Percentiles rank a stretch among this genome's conserved stretches.
Evolutionary conservation across 2,888 invertebrate species (phyloP).

Genomic region (Catocala fraxini): DNA sequence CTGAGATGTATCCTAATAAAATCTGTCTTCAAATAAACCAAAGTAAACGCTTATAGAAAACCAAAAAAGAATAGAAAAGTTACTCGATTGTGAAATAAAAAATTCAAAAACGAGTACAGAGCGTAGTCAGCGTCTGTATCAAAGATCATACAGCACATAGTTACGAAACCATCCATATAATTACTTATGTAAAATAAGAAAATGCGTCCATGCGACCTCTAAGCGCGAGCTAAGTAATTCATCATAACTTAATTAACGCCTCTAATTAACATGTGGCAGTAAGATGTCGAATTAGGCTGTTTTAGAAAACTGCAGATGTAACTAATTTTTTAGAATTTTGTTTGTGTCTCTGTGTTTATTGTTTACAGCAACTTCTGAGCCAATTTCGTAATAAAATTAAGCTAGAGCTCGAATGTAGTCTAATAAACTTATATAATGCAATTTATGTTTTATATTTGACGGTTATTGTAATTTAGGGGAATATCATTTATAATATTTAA

Average conservation of each 20-base stretch:
- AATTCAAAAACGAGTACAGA: slow-evolving; percentile 7
- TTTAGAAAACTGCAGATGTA: not conserved
- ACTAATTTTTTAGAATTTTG: too few relatives aligned
- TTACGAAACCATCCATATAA: slow-evolving; percentile 32
- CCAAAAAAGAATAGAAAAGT: not conserved
- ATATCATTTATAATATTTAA: too few relatives aligned
- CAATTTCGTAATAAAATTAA: too few relatives aligned
- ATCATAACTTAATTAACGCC: slow-evolving; percentile 54
- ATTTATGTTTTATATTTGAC: too few relatives aligned
- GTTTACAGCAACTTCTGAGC: too few relatives aligned
- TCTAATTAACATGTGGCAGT: slow-evolving; percentile 44
- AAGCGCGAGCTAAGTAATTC: slow-evolving; percentile 42
- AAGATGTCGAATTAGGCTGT: slow-evolving; percentile 8
- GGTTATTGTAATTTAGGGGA: too few relatives aligned
- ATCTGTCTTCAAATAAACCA: not conserved
- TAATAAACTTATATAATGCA: too few relatives aligned
- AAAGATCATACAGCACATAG: slow-evolving; percentile 28
- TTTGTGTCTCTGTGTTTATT: not conserved
- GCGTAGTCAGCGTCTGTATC: slow-evolving; percentile 21
- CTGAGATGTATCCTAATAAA: too few relatives aligned
- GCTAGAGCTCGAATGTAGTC: too few relatives aligned
- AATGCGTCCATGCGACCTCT: slow-evolving; percentile 46
- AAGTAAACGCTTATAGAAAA: not conserved
- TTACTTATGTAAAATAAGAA: slow-evolving; percentile 32
- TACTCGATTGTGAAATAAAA: not conserved